Evolutionary conservation across 2,888 invertebrate genomes (phyloP).

Genomic region (Dryococelus australis): DNA sequence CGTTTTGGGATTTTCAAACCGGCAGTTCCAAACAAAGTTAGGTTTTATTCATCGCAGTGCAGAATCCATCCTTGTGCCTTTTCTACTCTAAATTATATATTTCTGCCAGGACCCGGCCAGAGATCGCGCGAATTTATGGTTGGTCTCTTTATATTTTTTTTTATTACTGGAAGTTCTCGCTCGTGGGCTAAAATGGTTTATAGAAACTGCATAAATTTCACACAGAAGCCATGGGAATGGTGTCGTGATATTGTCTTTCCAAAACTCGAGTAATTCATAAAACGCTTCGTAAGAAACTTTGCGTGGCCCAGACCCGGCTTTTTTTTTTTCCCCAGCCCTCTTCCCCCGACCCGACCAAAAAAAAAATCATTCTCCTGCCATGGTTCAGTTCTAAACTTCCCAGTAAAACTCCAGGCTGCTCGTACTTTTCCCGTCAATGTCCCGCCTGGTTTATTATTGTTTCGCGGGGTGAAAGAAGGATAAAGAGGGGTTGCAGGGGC

Average conservation of each 20-base stretch:
- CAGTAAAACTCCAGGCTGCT: neutral
- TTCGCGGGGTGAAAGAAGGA: neutral
- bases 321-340: neutral
- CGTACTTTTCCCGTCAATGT: neutral
- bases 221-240: neutral
- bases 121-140: neutral
- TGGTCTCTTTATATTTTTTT: neutral
- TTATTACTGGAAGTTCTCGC: neutral
- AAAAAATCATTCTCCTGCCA: too few species aligned
- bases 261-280: neutral
- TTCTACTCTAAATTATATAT: neutral
- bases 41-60: too few species aligned
- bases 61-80: neutral
- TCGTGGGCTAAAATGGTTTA: neutral
- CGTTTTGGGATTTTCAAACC: too few species aligned
- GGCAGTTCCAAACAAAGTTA: too few species aligned
- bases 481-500: neutral
- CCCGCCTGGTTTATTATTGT: constrained; percentile 8
- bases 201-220: constrained; percentile 16
- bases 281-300: neutral
- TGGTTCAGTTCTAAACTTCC: neutral
- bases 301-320: neutral
- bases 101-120: neutral
- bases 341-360: too few species aligned
- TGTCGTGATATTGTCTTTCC: neutral